Evolutionary conservation across 2,797 vertebrate species (phyloP), one percentile per base, ranked within the genome.

Genomic region (Leontopithecus rosalia): DNA sequence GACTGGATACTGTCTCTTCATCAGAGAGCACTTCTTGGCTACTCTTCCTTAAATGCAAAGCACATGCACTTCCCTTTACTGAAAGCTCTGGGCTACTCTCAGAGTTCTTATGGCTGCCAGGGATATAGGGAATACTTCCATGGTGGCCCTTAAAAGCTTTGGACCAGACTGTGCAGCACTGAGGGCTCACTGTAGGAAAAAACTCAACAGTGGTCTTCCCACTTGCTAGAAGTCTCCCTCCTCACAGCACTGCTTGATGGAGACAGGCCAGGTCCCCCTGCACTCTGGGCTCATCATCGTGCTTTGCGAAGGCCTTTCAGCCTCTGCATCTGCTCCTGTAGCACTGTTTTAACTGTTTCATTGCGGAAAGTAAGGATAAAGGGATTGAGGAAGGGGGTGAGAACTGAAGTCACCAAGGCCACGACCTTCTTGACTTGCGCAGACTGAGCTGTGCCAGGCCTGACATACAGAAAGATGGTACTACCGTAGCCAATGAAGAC

Each of bases 321-420:
- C 52, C 64, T 93, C 81, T 61, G 73, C 12, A 88, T n/a, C 79
- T 94, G 73, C 2, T 75, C 80, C 73, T 1, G 0, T 1, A 95
- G 81, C 52, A 67, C 70, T 0, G 41, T 82, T 86, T 96, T 97
- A 36, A 97, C 90, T 3, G 80, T 75, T 46, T 97, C 87, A n/a
- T 97, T 97, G 67, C 50, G 39, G 80, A 97, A 77, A 5, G 97
- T 96, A 22, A 96, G 55, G 72, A 97, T 95, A 61, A 98, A 95
- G 9, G 95, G 95, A 39, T 88, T 97, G 73, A 97, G 94, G n/a
- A 94, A 94, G 33, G 96, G 97, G 3, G 94, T 97, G 28, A 97
- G 43, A 48, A 97, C 5, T 0, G 96, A 97, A 4, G 89, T 97
- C 58, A 98, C 80, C 70, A 97, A 61, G 85, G 96, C 75, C 12